Evolutionary conservation across 2,888 invertebrate species (phyloP).

Genomic region (Leptodirus hochenwartii): DNA sequence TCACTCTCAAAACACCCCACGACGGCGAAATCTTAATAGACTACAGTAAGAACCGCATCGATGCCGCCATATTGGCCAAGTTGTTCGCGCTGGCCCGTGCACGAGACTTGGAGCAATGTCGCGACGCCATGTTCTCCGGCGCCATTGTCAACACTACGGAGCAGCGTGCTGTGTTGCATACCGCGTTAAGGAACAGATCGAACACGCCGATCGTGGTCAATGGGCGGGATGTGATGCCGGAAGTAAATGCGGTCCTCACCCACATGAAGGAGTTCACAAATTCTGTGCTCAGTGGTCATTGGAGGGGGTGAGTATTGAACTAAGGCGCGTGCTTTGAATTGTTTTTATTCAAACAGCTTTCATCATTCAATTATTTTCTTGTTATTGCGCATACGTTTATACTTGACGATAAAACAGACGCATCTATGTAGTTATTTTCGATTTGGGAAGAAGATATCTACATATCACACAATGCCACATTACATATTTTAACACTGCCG

Average conservation of each 20-base stretch:
- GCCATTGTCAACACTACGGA: conserved; percentile 96
- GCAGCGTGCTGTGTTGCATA: conserved; percentile 85
- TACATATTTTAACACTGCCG: too few relatives aligned
- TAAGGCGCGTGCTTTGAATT: too few relatives aligned
- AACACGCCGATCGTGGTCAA: conserved; percentile 65
- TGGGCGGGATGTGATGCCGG: conserved; percentile 81
- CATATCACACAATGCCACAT: too few relatives aligned
- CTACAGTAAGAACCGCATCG: conserved; percentile 90
- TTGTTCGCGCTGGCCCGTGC: conserved; percentile 68
- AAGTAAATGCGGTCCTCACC: conserved; percentile 73
- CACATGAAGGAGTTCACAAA: conserved; percentile 92
- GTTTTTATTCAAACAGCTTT: too few relatives aligned
- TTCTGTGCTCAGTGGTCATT: conserved; percentile 49
- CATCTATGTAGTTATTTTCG: background rate
- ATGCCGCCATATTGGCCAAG: conserved; percentile 51
- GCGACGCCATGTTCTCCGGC: conserved; percentile 86
- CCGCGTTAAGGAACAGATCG: conserved; percentile 76
- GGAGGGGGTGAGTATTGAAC: conserved; percentile 44
- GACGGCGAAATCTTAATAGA: conserved; percentile 89
- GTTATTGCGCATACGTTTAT: too few relatives aligned
- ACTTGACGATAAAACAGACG: too few relatives aligned
- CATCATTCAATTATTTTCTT: too few relatives aligned
- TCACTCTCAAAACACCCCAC: conserved; percentile 39
- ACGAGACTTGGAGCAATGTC: conserved; percentile 65
- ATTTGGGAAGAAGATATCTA: too few relatives aligned